phyloP scores from a whole-genome alignment of 2,888 invertebrate species.

The Drosophila rubida region DNA sequence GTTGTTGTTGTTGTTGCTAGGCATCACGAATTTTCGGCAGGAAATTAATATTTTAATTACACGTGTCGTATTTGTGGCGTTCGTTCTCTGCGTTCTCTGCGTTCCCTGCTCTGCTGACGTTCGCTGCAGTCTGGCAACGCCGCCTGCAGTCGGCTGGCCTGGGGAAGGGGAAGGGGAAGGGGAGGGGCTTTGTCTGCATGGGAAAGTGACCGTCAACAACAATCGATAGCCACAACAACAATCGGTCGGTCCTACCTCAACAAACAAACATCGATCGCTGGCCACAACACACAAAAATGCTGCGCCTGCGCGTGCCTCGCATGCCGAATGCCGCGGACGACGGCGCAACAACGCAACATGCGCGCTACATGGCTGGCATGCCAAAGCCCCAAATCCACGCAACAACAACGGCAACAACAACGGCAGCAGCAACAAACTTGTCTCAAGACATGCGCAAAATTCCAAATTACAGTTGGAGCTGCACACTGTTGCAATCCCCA shows the following conservation, averaged over 20 bases:
- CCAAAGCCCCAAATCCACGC: slow-evolving; percentile 25
- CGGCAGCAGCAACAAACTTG: slow-evolving; percentile 11
- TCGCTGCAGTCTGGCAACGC: slow-evolving; percentile 10
- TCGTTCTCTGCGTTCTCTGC: not conserved
- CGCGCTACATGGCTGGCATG: slow-evolving; percentile 54
- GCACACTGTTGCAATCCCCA: slow-evolving; percentile 13
- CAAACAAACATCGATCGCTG: slow-evolving; percentile 31
- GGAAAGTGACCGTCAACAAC: slow-evolving; percentile 55
- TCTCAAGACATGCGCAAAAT: slow-evolving; percentile 38
- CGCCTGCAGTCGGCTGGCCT: too few species aligned
- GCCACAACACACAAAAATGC: slow-evolving; percentile 51
- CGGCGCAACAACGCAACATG: slow-evolving; percentile 24
- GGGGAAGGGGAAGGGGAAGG: too few species aligned
- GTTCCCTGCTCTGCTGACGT: too few species aligned
- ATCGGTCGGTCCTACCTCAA: slow-evolving; percentile 69
- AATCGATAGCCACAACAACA: slow-evolving; percentile 2
- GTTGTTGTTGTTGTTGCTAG: slow-evolving; percentile 41
- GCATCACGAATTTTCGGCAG: slow-evolving; percentile 50
- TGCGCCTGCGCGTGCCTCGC: slow-evolving; percentile 73
- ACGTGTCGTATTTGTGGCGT: slow-evolving; percentile 18
- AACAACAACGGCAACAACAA: too few species aligned
- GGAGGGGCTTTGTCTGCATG: too few species aligned
- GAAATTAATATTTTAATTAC: slow-evolving; percentile 77
- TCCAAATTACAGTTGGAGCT: slow-evolving; percentile 40
- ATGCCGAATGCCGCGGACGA: slow-evolving; percentile 40